These are phyloP conservation scores for Manis pentadactyla DNA, from an alignment of 2,797 vertebrate species.

Conservation along the genomic window DNA sequence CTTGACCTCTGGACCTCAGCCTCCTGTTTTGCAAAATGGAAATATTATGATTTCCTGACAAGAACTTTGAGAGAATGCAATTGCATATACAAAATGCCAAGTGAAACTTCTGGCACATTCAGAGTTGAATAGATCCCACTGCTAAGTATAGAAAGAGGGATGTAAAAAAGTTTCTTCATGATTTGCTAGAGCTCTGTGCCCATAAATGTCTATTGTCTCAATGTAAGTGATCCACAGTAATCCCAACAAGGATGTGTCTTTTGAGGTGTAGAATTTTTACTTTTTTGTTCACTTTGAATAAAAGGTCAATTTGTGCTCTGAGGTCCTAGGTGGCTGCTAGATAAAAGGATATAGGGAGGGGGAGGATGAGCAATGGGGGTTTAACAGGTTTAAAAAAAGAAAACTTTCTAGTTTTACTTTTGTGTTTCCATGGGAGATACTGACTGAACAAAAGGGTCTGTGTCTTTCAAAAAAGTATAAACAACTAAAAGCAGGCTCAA, in stretches of 20 bases:
- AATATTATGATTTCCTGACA: background rate
- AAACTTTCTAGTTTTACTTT: background rate
- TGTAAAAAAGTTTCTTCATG: background rate
- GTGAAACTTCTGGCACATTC: background rate
- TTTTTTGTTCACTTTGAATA: background rate
- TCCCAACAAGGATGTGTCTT: background rate
- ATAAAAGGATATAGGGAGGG: background rate
- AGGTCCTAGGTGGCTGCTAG: background rate
- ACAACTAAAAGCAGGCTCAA: background rate
- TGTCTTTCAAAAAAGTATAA: background rate
- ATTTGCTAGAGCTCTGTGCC: background rate
- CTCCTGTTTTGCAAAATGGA: slow-evolving; percentile 34
- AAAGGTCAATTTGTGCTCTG: background rate
- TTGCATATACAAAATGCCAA: background rate
- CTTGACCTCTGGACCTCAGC: background rate
- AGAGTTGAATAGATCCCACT: background rate
- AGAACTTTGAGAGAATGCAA: slow-evolving; percentile 43
- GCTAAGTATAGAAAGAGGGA: background rate
- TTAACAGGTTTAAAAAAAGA: background rate
- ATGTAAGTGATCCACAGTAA: background rate
- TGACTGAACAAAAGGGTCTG: background rate
- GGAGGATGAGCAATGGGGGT: background rate
- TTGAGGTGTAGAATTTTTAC: background rate
- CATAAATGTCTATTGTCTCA: background rate
- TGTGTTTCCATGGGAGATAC: background rate